Evolutionary conservation across 2,888 invertebrate species (phyloP).

Genomic region (Epicampocera succincta): DNA sequence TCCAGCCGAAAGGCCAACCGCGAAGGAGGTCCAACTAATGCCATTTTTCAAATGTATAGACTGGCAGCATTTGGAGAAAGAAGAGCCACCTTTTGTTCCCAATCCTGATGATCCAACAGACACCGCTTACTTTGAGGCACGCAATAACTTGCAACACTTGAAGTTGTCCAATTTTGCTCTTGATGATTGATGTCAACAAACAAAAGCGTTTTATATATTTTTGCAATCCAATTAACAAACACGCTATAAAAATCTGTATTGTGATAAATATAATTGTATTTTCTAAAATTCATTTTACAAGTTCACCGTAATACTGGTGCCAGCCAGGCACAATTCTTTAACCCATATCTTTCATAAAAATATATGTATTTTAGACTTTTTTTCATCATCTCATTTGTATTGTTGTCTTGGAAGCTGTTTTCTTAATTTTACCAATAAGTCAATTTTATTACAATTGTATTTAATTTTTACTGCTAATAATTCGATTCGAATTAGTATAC

Average conservation of each 20-base stretch:
- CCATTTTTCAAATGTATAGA: constrained; percentile 87
- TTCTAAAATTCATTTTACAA: constrained; percentile 26
- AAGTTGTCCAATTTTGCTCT: constrained; percentile 90
- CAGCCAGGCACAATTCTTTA: constrained; percentile 59
- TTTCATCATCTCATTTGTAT: constrained; percentile 30
- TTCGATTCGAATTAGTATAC: constrained; percentile 25
- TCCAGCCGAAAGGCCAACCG: constrained; percentile 86
- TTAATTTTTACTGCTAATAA: constrained; percentile 21
- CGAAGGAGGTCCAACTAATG: constrained; percentile 86
- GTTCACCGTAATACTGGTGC: constrained; percentile 37
- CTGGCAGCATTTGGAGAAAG: constrained; percentile 90
- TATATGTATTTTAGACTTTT: constrained; percentile 12
- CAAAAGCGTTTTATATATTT: no score
- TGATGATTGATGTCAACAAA: constrained; percentile 76
- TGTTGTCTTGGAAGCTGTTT: no score
- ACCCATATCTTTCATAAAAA: constrained; percentile 3
- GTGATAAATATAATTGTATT: constrained; percentile 58
- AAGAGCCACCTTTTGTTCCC: constrained; percentile 93
- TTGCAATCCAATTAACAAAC: constrained; percentile 5
- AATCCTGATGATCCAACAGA: constrained; percentile 93
- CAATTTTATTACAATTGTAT: constrained; percentile 23
- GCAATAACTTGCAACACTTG: constrained; percentile 91
- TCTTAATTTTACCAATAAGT: constrained; percentile 9
- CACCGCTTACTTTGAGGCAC: constrained; percentile 96
- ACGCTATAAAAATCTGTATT: constrained; percentile 37